These are phyloP conservation scores for Otus sunia DNA, from an alignment of 2,113 vertebrate genomes.

Conservation along the genomic window DNA sequence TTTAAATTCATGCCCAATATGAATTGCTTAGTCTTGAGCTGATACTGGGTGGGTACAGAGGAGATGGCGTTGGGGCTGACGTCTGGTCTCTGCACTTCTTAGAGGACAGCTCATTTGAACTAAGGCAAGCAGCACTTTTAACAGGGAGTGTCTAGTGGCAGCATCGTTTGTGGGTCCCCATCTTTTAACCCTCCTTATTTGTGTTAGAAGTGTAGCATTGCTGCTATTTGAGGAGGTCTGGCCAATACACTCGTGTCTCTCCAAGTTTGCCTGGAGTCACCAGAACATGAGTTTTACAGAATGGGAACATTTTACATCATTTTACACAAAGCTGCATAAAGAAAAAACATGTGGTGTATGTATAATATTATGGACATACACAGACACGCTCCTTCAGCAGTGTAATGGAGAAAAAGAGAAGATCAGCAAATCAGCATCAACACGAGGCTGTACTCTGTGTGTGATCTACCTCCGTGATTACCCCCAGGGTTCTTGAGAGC, in stretches of 20 bases:
- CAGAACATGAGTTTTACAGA: neutral
- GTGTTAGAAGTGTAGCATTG: neutral
- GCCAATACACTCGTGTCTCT: neutral
- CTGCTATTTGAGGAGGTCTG: neutral
- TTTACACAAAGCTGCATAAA: neutral
- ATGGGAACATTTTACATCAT: accelerated
- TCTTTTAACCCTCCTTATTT: neutral
- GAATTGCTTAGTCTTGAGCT: neutral
- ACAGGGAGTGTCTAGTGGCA: neutral
- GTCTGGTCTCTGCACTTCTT: neutral
- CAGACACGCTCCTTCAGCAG: neutral
- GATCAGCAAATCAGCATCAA: neutral
- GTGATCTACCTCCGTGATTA: neutral
- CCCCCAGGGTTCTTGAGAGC: neutral
- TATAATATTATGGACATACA: neutral
- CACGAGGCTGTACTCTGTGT: accelerated
- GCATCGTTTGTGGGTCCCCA: neutral
- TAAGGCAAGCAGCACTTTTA: neutral
- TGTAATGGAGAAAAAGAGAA: neutral
- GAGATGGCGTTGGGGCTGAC: neutral
- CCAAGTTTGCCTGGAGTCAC: neutral
- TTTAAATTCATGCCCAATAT: neutral
- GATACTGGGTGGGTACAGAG: accelerated
- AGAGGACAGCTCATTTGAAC: neutral
- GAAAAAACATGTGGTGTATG: accelerated